Base-by-base conservation (phyloP, 2,113 vertebrate species). In the Clarias magur region DNA sequence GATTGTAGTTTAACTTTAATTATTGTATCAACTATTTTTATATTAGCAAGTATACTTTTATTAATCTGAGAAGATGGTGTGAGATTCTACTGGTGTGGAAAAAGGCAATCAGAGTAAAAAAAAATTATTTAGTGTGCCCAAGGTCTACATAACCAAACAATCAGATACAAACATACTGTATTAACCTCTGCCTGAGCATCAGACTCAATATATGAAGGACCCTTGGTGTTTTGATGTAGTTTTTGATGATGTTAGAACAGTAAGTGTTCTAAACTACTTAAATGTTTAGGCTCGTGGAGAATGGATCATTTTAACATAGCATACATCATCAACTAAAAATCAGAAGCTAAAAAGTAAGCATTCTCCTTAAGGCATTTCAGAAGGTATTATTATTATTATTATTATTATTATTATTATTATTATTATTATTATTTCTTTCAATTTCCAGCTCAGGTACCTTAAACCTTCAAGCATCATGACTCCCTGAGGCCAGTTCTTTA, bases 61-160 rank as follows among this genome's bases (percentile, higher is more conserved):
- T n/a, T n/a, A n/a, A n/a, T n/a, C n/a, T n/a, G n/a, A n/a, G n/a
- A n/a, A n/a, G n/a, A n/a, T n/a, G n/a, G n/a, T n/a, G n/a, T n/a
- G n/a, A n/a, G 48, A 48, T 48, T 48, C 7, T 48, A 0, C 7
- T 48, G 48, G 48, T 48, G 48, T 48, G 48, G 48, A 5, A 59
- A 65, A 76, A 53, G 11, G 42, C 10, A 2, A 68, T 62, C 19
- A 53, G n/a, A 38, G n/a, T 75, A 48, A 48, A 48, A 48, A 48
- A 48, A 48, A 16, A 21, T 3, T 53, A 19, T 79, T 70, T 53
- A 80, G 78, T 34, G 73, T 62, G 57, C 72, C 59, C 54, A 60
- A 83, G 80, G 25, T 56, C 59, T 60, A 65, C 75, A 87, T 83
- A 86, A 63, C 72, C 73, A 75, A 88, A 88, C 80, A 85, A 85